Evolutionary conservation across 2,113 vertebrate species (phyloP), one percentile per base, ranked within the genome.

Genomic region (Macrotus californicus): DNA sequence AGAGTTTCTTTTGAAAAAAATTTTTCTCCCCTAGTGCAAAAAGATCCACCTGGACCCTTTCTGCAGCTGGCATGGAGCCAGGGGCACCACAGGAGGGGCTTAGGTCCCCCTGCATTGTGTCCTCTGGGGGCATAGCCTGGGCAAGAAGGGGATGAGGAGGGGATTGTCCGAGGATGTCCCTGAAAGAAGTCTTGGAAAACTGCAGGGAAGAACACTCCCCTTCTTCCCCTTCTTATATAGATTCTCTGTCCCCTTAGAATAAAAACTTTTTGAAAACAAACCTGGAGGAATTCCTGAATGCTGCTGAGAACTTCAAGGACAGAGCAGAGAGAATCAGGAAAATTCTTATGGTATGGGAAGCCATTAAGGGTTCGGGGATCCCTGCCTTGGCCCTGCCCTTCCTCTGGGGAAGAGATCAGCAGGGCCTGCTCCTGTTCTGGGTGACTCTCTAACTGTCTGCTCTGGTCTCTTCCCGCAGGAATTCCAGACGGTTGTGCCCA

Each of bases 261-360:
- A 0, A 0, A 0, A 11, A 0, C 7, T 64, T 92, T 11, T 6
- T 16, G 92, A 85, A 5, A 72, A 0, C 0, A 61, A 96, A 96
- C 77, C 46, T 97, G 59, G 14, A 75, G 0, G 9, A 0, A 13
- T 95, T 97, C 85, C 12, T 87, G n/a, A 21, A 14, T 0, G 39
- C 34, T 87, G 0, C 46, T 1, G 0, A 13, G 1, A 11, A 34
- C 2, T 41, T 52, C 21, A 0, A 6, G 0, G 0, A 50, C 1
- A 21, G 10, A 0, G 10, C 2, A 22, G 0, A 0, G 0, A 5
- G 0, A 7, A 86, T 97, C 15, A 7, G 0, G 29, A 39, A 19
- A 36, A 94, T 46, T 50, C 97, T 97, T n/a, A 0, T 87, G 94
- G 97, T 97, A 3, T 9, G 87, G 88, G 64, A 83, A 64, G 61